Conservation (phyloP, 2,888 invertebrate species). For the Pediacus dermestoides region DNA sequence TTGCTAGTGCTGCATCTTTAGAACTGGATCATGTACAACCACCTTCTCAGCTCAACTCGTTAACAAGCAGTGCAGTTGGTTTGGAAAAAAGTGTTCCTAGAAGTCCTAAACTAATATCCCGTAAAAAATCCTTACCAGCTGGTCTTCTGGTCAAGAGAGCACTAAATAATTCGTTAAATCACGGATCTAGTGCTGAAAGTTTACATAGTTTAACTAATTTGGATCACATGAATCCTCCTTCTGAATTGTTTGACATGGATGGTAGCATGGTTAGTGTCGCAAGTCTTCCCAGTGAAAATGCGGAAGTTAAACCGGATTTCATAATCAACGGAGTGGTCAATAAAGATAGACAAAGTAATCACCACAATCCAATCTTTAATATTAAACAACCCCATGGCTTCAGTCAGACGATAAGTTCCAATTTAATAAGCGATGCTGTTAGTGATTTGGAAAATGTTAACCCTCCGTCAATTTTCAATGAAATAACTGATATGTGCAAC, state of each 20-base stretch:
- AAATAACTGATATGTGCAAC: conserved; percentile 59
- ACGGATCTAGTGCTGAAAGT: conserved; percentile 59
- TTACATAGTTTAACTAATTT: conserved; percentile 65
- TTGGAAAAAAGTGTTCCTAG: conserved; percentile 27
- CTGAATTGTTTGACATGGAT: conserved; percentile 71
- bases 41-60: conserved; percentile 72
- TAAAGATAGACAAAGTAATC: conserved; percentile 13
- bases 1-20: conserved; percentile 58
- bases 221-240: conserved; percentile 80
- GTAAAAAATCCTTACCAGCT: conserved; percentile 67
- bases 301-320: conserved; percentile 52
- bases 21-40: conserved; percentile 74
- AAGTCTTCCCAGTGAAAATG: conserved; percentile 68
- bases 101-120: conserved; percentile 39
- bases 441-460: conserved; percentile 67
- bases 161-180: conserved; percentile 53
- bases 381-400: conserved; percentile 51
- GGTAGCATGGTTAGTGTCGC: conserved; percentile 79
- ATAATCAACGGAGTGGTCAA: conserved; percentile 46
- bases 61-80: conserved; percentile 48
- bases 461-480: conserved; percentile 68
- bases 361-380: conserved; percentile 30
- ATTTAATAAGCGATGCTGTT: no score
- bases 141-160: conserved; percentile 71
- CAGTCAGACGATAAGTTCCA: conserved; percentile 27